Evolutionary conservation across 2,888 invertebrate genomes (phyloP).

Genomic region (Eulithis testata): DNA sequence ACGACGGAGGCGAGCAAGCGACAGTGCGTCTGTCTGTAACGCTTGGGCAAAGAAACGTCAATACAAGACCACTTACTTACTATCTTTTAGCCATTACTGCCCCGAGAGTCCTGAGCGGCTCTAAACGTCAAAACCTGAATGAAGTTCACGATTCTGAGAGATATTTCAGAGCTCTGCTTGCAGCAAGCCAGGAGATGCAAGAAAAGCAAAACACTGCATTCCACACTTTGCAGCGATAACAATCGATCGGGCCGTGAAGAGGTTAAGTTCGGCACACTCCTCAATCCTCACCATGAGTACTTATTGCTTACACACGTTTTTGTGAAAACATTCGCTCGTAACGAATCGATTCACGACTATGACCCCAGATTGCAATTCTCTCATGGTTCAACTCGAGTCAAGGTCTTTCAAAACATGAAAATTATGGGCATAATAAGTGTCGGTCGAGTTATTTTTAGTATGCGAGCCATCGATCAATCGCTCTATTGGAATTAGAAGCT

Average conservation of each 20-base stretch:
- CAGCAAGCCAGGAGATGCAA: slow-evolving; percentile 27
- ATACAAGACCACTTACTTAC: slow-evolving; percentile 59
- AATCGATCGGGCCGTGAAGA: slow-evolving; percentile 41
- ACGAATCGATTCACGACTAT: slow-evolving; percentile 36
- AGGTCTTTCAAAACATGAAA: slow-evolving; percentile 18
- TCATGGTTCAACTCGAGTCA: slow-evolving; percentile 22
- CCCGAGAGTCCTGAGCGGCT: slow-evolving; percentile 27
- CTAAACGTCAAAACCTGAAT: slow-evolving; percentile 27
- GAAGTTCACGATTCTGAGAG: slow-evolving; percentile 31
- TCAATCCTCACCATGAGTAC: slow-evolving; percentile 1
- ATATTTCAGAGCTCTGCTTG: slow-evolving; percentile 23
- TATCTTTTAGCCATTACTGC: slow-evolving; percentile 44
- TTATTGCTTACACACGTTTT: slow-evolving; percentile 26
- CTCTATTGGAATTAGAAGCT: slow-evolving; percentile 21
- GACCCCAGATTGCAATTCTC: slow-evolving; percentile 18
- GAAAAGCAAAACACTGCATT: slow-evolving; percentile 43
- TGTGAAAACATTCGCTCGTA: slow-evolving; percentile 30
- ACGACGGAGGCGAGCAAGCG: slow-evolving; percentile 57
- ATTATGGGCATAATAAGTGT: slow-evolving; percentile 20
- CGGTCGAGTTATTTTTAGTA: slow-evolving; percentile 19
- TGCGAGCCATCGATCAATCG: slow-evolving; percentile 35
- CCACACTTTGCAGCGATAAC: slow-evolving; percentile 41
- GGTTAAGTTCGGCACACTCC: slow-evolving; percentile 37
- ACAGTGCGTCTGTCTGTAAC: slow-evolving; percentile 63
- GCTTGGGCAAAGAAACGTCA: slow-evolving; percentile 66